A percentile compares a stretch with the other conserved stretches of the same genome.
phyloP scores from a whole-genome alignment of 2,888 invertebrate genomes.

The Acleris laterana region DNA sequence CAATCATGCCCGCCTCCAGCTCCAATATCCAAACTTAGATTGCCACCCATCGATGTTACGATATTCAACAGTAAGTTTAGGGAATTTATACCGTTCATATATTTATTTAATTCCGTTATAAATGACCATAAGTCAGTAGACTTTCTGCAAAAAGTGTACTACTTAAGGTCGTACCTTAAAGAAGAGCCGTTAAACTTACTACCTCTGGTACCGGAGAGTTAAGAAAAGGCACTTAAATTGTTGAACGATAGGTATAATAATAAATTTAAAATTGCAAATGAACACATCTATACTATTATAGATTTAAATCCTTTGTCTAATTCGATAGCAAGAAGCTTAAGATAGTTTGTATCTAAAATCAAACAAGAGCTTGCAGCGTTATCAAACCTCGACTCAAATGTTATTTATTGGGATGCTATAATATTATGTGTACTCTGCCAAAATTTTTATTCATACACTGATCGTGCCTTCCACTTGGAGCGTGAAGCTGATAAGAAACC shows the following conservation, averaged over 20 bases:
- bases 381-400: constrained; percentile 22
- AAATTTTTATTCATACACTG: constrained; percentile 37
- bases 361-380: constrained; percentile 37
- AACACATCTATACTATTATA: constrained; percentile 28
- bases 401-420: constrained; percentile 37
- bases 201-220: constrained; percentile 37
- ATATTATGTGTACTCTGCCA: constrained; percentile 37
- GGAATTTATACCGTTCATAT: constrained; percentile 37
- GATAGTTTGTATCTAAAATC: constrained; percentile 33
- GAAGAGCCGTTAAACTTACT: constrained; percentile 36
- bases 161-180: constrained; percentile 30
- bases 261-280: constrained; percentile 24
- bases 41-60: constrained; percentile 27
- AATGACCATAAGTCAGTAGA: constrained; percentile 27
- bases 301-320: constrained; percentile 27
- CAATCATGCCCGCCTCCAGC: no score
- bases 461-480: constrained; percentile 32
- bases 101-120: constrained; percentile 30
- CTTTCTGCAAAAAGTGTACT: constrained; percentile 33
- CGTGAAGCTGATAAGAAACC: constrained; percentile 18
- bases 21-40: not conserved
- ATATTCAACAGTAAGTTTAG: constrained; percentile 36
- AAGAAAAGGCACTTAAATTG: constrained; percentile 22
- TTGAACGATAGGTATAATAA: constrained; percentile 37
- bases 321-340: constrained; percentile 9